phyloP scores from a whole-genome alignment of 2,113 vertebrate genomes.

The Condylura cristata region DNA sequence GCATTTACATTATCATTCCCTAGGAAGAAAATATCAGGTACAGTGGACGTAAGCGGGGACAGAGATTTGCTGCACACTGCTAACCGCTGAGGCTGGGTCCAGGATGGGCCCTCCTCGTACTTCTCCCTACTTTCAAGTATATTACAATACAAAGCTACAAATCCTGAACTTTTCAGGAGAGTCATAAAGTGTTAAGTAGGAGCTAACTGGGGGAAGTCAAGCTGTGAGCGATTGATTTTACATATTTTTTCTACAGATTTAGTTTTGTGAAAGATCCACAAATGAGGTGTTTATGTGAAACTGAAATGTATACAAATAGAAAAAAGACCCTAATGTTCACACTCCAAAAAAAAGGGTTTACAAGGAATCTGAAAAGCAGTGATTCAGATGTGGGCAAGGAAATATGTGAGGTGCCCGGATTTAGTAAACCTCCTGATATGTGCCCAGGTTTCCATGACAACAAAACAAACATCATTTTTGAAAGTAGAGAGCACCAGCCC shows the following conservation, averaged over 20 bases:
- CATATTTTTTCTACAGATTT: background rate
- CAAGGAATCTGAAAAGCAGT: background rate
- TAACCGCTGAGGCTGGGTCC: background rate
- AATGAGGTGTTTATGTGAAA: background rate
- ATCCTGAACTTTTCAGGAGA: background rate
- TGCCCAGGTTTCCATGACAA: background rate
- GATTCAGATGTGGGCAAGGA: background rate
- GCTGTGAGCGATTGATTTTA: background rate
- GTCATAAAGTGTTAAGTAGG: background rate
- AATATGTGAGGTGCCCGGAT: background rate
- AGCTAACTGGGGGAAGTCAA: background rate
- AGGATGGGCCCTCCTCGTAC: fast-evolving
- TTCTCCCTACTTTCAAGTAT: background rate
- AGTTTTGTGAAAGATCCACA: background rate
- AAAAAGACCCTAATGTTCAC: background rate
- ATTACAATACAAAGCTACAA: background rate
- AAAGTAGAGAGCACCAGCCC: background rate
- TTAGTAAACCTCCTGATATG: too few relatives aligned
- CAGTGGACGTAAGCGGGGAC: fast-evolving
- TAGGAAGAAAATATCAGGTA: background rate
- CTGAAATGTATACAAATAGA: background rate
- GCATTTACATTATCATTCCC: background rate
- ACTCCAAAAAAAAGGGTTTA: background rate
- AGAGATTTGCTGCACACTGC: too few relatives aligned
- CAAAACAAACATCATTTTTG: background rate